Evolutionary conservation across 2,113 vertebrate species (phyloP), one percentile per base, ranked within the genome.

Genomic region (Actinemys pallida): DNA sequence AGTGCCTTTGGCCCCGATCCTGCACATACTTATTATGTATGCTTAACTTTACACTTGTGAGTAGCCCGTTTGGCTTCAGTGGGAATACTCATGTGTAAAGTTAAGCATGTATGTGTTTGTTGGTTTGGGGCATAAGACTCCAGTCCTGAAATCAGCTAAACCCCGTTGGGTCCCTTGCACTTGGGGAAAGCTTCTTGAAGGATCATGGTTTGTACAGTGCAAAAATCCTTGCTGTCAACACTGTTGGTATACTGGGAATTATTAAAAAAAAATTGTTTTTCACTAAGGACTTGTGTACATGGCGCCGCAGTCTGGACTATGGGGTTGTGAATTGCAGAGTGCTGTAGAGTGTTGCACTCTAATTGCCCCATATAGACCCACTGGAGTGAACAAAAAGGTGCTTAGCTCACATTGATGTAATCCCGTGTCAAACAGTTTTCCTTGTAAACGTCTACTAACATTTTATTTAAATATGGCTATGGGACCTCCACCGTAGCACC

Each of bases 401-500:
- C n/a, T 19, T 39, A 5, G 17, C 19, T 39, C 35, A 39, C n/a
- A 39, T 39, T 39, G n/a, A 72, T 39, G n/a, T 72, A 39, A 17
- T 39, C 65, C n/a, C n/a, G 2, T 72, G n/a, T 22, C 65, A 72
- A 22, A 39, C 19, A 39, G 65, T 39, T 22, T 39, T 72, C 65
- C 92, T 84, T 93, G 84, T 91, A 83, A 50, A 39, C 2, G 4
- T 79, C 81, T 86, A 2, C 0, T 0, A 91, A 93, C 94, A 25
- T 94, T 96, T 96, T 94, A 87, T 87, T 84, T 78, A 75, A 89
- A 95, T 92, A 93, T 97, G 94, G 93, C 93, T 95, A 2, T 95
- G 91, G 96, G 95, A 95, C 94, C 95, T 95, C 84, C 96, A 96
- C 94, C 96, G 92, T 94, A 94, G 94, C 94, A 89, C 91, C 91